phyloP scores from a whole-genome alignment of 2,888 invertebrate species.

The Dioctria rufipes region DNA sequence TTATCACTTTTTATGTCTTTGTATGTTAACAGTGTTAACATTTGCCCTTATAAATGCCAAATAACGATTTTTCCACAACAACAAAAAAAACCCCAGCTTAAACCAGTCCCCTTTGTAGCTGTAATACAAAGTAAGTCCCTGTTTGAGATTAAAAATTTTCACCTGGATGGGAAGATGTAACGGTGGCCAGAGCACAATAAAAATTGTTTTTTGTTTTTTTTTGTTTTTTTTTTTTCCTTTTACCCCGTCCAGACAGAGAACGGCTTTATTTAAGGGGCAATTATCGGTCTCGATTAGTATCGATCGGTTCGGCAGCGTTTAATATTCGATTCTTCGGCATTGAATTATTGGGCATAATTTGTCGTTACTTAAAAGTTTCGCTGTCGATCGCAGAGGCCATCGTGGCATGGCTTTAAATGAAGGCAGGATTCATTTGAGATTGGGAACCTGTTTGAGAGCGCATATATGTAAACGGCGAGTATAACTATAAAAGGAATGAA shows the following conservation, averaged over 20 bases:
- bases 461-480: neutral
- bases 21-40: slow-evolving; percentile 5
- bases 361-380: slow-evolving; percentile 48
- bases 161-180: slow-evolving; percentile 23
- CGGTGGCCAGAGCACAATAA: slow-evolving; percentile 8
- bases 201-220: too few species aligned
- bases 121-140: neutral
- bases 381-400: slow-evolving; percentile 1
- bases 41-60: slow-evolving; percentile 26
- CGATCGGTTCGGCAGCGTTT: slow-evolving; percentile 34
- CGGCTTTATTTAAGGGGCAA: slow-evolving; percentile 48
- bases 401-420: slow-evolving; percentile 16
- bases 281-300: slow-evolving; percentile 54
- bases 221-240: neutral
- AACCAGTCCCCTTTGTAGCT: neutral
- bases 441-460: slow-evolving; percentile 1
- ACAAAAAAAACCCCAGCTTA: neutral
- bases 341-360: slow-evolving; percentile 53
- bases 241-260: slow-evolving; percentile 25
- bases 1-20: neutral
- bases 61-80: slow-evolving; percentile 14
- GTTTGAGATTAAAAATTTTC: slow-evolving; percentile 40
- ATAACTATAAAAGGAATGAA: neutral
- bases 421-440: slow-evolving; percentile 4
- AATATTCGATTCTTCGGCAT: slow-evolving; percentile 38